Evolutionary conservation across 2,797 vertebrate species (phyloP), one percentile per base, ranked within the genome.

Genomic region (Manis crassicaudata): DNA sequence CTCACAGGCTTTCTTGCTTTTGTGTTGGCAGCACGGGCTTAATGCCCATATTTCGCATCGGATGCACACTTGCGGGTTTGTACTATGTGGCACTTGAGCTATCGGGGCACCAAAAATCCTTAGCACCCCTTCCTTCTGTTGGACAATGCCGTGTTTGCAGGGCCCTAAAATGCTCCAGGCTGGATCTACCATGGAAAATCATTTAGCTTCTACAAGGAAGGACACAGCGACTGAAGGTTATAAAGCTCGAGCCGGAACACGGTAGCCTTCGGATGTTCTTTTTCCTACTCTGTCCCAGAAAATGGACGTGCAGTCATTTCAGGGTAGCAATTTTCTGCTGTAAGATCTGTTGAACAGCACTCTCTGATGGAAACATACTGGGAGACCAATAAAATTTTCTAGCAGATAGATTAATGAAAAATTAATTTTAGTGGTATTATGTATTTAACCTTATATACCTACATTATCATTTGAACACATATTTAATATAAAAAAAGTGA

Each of bases 401-500:
- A 90, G n/a, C 35, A 79, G 32, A 18, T 54, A 56, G 7, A 62
- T n/a, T 89, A 81, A 52, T 52, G 5, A 79, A 85, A 89, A 89
- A 77, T 72, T 92, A 46, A 92, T 92, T 94, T 93, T 76, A 94
- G 63, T 50, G 62, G 10, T 21, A 60, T n/a, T 21, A 92, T 94
- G 40, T 92, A 75, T 79, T 80, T 93, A 83, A 83, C 5, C 23
- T 16, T 40, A 85, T 63, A 81, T 60, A 63, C 11, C 8, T 11
- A 68, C 40, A 90, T 81, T 67, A 79, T 29, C 37, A 85, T 43
- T 70, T 94, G 40, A 93, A 92, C 17, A 50, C 14, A 29, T 35
- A 73, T 56, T 84, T 16, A 54, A 62, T 62, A 32, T 20, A 58
- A 94, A 81, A 86, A 88, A 54, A 46, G 35, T 37, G 54, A 81